Conservation (phyloP, 2,888 invertebrate species). For the Nemurella pictetii region DNA sequence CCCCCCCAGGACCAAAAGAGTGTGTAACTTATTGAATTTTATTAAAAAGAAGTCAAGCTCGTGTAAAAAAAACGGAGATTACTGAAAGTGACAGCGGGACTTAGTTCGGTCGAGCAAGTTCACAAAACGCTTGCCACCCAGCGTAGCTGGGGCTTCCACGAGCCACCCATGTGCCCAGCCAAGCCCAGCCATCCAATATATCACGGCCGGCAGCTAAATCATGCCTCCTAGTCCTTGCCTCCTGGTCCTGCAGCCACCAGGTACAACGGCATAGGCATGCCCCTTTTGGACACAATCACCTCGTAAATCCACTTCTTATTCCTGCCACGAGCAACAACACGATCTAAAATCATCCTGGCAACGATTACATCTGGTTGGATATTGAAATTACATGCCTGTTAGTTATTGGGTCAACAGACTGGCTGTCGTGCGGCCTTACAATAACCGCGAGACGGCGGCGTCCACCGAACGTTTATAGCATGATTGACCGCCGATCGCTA, state of each 20-base stretch:
- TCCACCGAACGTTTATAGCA: not conserved
- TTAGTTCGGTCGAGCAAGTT: not conserved
- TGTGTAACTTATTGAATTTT: constrained; percentile 32
- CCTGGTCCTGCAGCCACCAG: no score
- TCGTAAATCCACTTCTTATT: not conserved
- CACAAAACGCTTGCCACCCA: not conserved
- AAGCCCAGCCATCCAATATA: not conserved
- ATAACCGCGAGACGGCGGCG: not conserved
- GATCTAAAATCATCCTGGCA: not conserved
- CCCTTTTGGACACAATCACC: not conserved
- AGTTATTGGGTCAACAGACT: not conserved
- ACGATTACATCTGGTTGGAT: not conserved
- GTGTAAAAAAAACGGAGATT: constrained; percentile 29
- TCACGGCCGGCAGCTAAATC: not conserved
- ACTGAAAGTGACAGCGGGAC: constrained; percentile 12
- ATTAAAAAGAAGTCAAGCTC: constrained; percentile 30
- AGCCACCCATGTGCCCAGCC: no score
- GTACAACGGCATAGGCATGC: not conserved
- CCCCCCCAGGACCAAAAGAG: not conserved
- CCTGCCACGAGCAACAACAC: not conserved
- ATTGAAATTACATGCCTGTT: not conserved
- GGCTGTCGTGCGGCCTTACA: not conserved
- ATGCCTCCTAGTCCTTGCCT: no score
- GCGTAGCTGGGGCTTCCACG: not conserved
- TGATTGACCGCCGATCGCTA: not conserved